Evolutionary conservation across 2,113 vertebrate species (phyloP), one percentile per base, ranked within the genome.

Genomic region (Ranitomeya variabilis): DNA sequence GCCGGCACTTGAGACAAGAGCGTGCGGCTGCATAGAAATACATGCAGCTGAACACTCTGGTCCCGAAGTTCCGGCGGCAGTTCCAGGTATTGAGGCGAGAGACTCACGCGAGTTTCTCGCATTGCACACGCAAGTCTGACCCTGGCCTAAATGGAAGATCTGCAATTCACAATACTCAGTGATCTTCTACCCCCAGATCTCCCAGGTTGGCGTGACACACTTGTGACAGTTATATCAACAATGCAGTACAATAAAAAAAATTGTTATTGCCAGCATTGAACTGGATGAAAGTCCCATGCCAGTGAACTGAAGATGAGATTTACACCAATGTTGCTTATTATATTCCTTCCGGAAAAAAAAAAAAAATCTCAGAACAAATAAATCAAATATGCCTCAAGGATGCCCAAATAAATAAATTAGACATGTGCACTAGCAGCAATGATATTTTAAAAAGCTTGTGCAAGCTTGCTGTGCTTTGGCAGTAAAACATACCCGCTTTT

Each of bases 381-480:
- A 97, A 98, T 97, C 96, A 98, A 95, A 94, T 95, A 91, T 93
- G 95, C 94, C 94, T 95, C 92, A 92, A 97, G 96, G 93, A 94
- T 95, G 95, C 94, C 92, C 95, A 96, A 97, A 97, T 96, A 97
- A 97, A 97, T 97, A 97, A 97, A 97, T 98, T 97, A 95, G 93
- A 95, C 95, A 93, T 95, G 94, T 96, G 95, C 95, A 91, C 92
- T 97, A 97, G 97, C 97, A 97, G 96, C 95, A 95, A 96, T 97
- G 97, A 96, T 98, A 98, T 98, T 98, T 98, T 97, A 97, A 99
- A 97, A 97, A 97, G 97, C 96, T 96, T 97, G 97, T 94, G 93
- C 94, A 95, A 96, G 95, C 94, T 95, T 91, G 90, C 94, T 96
- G 96, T 95, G 96, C 94, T 95, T 96, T 96, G 95, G 96, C 95